Evolutionary conservation across 2,113 vertebrate species (phyloP), one percentile per base, ranked within the genome.

Genomic region (Calyptomena viridis): DNA sequence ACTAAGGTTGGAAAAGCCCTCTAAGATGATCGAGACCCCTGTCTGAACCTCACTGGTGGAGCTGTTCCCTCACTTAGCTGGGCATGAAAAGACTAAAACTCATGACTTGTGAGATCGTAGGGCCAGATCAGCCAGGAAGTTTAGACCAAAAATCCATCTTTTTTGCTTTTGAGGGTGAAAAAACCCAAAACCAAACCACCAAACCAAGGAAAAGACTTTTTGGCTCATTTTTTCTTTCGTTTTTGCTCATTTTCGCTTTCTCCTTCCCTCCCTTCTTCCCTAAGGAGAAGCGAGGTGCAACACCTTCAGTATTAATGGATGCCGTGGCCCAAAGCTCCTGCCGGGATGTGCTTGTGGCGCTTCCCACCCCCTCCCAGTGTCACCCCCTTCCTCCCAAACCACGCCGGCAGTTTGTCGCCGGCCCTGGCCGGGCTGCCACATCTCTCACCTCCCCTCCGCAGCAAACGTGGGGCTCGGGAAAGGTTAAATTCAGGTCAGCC

Each of bases 401-500:
- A 3, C 4, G 1, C 11, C 6, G 2, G 64, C 89, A 31, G 81
- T 82, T 95, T 81, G 93, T 59, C 37, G 0, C 85, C 44, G 1
- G 63, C 49, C 9, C 73, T 13, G 92, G 37, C 68, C 64, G 0
- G 35, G 91, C 94, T 90, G 89, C 55, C 46, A 1, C 28, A 76
- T 66, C 75, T 90, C 72, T 79, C 88, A 42, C 90, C 90, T 79
- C 84, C 91, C 50, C 4, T 6, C 12, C 76, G 27, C 10, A 52
- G 55, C 68, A 60, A 72, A 58, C 19, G 12, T 31, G 83, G 83
- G 80, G 28, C 84, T 21, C 1, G 1, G 49, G 42, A 21, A 31
- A 74, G 94, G 95, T 96, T 12, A 95, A 91, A 89, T 71, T 31
- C 47, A 22, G 96, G 90, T 94, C 96, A 96, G 52, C 21, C 31